phyloP scores from a whole-genome alignment of 2,888 invertebrate species.

The Agrochola macilenta region DNA sequence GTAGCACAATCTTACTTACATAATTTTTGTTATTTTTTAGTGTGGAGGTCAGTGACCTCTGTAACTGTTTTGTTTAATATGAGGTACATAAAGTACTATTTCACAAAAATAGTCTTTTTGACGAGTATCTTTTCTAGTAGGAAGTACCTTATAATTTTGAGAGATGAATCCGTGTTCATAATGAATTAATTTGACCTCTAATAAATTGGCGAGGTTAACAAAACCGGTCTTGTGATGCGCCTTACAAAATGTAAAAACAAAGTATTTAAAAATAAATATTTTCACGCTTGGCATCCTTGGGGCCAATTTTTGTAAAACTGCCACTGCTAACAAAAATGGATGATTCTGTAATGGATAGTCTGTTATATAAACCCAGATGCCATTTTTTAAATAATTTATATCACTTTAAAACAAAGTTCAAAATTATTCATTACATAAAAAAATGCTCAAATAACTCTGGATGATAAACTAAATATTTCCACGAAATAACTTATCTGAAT shows the following conservation, averaged over 20 bases:
- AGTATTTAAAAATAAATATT: neutral
- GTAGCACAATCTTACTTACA: neutral
- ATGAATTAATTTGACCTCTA: slow-evolving; percentile 1
- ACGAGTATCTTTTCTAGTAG: neutral
- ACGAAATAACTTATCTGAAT: neutral
- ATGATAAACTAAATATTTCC: neutral
- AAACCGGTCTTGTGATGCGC: neutral
- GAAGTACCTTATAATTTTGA: neutral
- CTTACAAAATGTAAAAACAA: neutral
- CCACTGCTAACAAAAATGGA: too few relatives aligned
- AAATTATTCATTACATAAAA: neutral
- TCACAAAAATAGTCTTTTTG: too few relatives aligned
- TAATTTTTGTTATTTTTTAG: neutral
- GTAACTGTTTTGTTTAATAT: too few relatives aligned
- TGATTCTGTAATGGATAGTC: too few relatives aligned
- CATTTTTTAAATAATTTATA: neutral
- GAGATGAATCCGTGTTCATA: neutral
- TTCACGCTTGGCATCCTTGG: neutral
- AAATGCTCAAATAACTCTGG: neutral
- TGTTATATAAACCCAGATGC: too few relatives aligned
- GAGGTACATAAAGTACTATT: neutral
- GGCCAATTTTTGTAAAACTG: neutral
- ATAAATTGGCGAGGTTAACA: neutral
- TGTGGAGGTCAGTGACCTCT: slow-evolving; percentile 40
- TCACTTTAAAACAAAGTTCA: neutral